Percentiles rank a stretch among this genome's conserved stretches.
phyloP scores from a whole-genome alignment of 2,797 vertebrate genomes.

The Lemur catta region DNA sequence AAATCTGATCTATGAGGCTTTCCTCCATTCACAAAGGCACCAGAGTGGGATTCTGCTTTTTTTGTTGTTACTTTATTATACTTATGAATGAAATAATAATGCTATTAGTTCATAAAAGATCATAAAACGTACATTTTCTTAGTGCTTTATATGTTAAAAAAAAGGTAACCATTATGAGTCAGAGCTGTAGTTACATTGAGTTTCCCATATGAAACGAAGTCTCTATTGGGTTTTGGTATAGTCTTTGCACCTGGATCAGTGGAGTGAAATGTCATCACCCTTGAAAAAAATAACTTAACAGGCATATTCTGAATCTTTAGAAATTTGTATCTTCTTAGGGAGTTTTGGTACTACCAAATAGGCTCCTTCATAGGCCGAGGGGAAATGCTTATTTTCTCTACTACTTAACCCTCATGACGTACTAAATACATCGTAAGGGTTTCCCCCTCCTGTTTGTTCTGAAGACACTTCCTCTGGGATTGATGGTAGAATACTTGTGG shows the following conservation, averaged over 20 bases:
- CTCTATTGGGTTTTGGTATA: background rate
- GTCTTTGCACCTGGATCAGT: background rate
- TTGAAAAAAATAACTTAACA: background rate
- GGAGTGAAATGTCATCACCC: background rate
- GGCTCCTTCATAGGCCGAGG: background rate
- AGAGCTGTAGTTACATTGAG: background rate
- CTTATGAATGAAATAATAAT: background rate
- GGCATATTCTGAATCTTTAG: background rate
- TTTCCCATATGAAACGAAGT: background rate
- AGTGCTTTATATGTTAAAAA: background rate
- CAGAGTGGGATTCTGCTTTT: background rate
- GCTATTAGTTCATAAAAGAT: slow-evolving; percentile 26
- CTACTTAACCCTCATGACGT: background rate
- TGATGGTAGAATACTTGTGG: background rate
- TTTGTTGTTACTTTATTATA: slow-evolving; percentile 32
- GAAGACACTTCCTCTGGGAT: slow-evolving; percentile 1
- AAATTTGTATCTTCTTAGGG: background rate
- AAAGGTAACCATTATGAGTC: background rate
- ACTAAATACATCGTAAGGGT: background rate
- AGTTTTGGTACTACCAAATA: background rate
- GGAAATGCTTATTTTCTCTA: background rate
- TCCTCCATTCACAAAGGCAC: background rate
- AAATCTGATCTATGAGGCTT: background rate
- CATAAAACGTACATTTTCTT: slow-evolving; percentile 22
- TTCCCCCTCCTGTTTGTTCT: background rate